phyloP scores from a whole-genome alignment of 2,888 invertebrate species.

The Gerris lacustris region DNA sequence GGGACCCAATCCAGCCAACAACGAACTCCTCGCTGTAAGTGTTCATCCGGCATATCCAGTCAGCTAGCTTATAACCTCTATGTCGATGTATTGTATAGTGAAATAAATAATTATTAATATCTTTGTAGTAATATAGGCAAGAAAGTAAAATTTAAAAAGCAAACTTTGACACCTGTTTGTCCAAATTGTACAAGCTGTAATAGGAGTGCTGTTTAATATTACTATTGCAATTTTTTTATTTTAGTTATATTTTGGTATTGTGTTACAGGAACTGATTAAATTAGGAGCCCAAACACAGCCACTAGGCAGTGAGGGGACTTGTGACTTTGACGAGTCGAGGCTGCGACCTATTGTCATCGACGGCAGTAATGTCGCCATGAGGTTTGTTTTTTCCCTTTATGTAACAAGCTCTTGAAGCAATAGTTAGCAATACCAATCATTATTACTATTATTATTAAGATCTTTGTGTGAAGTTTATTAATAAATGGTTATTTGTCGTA shows the following conservation, averaged over 20 bases:
- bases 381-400: constrained; percentile 40
- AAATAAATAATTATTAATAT: no score
- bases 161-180: no score
- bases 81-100: no score
- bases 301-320: constrained; percentile 24
- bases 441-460: no score
- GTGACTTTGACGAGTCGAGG: constrained; percentile 29
- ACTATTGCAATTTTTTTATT: neutral
- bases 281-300: constrained; percentile 31
- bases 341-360: constrained; percentile 76
- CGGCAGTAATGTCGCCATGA: constrained; percentile 90
- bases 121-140: no score
- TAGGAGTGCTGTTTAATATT: no score
- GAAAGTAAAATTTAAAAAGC: no score
- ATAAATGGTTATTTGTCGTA: no score
- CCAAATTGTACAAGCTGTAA: no score
- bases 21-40: constrained; percentile 64
- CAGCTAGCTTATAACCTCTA: no score
- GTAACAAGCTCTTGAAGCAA: constrained; percentile 10
- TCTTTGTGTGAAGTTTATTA: no score
- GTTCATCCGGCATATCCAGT: no score
- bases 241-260: neutral
- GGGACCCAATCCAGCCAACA: constrained; percentile 73
- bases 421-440: neutral
- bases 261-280: constrained; percentile 31